Conservation (phyloP, 1,140 invertebrate species). For the Propsilocerus akamusi region DNA sequence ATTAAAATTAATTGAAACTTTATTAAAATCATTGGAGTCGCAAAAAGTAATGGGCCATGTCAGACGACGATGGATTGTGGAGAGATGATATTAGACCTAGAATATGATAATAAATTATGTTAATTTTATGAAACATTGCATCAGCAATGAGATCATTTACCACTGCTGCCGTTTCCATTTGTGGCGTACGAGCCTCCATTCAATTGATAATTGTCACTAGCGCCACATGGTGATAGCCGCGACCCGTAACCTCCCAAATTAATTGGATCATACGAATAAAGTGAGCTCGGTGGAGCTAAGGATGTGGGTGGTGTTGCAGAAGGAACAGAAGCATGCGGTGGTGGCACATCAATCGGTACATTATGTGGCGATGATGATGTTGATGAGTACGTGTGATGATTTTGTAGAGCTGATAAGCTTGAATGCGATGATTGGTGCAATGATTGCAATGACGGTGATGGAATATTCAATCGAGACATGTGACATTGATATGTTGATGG, state of each 20-base stretch:
- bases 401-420: background rate
- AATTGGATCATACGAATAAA: background rate
- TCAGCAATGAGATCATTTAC: too few species aligned
- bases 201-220: background rate
- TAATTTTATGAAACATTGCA: background rate
- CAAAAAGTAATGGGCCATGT: background rate
- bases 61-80: background rate
- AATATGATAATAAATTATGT: background rate
- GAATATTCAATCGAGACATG: slow-evolving; percentile 11
- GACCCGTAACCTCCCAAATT: background rate
- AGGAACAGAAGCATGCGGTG: background rate
- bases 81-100: background rate
- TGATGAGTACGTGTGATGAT: background rate
- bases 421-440: background rate
- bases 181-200: background rate
- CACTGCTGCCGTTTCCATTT: too few species aligned
- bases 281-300: background rate
- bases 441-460: background rate
- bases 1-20: background rate
- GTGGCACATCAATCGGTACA: background rate
- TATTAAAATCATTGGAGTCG: background rate
- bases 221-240: background rate
- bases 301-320: background rate
- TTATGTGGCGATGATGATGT: background rate
- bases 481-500: slow-evolving; percentile 20